Evolutionary conservation across 2,113 vertebrate species (phyloP).

Genomic region (Otolemur garnettii): DNA sequence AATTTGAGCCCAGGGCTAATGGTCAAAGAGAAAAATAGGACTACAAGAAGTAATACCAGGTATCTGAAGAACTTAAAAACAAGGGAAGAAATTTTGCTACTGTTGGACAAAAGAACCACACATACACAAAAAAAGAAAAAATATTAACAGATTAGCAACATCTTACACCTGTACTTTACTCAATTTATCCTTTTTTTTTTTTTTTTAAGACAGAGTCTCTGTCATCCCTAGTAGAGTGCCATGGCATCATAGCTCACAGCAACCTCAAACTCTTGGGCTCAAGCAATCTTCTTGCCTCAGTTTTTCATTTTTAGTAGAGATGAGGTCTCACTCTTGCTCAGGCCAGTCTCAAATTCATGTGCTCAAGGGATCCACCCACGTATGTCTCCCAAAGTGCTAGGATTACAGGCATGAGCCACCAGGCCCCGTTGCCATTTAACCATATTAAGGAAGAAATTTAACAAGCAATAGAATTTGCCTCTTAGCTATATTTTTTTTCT

Average conservation of each 20-base stretch:
- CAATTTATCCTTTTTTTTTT: background rate
- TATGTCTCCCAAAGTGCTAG: no score
- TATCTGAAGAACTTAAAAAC: conserved; percentile 76
- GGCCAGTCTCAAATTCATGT: no score
- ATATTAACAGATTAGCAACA: background rate
- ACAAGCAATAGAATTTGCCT: background rate
- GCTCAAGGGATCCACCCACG: no score
- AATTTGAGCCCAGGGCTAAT: conserved; percentile 63
- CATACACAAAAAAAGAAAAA: background rate
- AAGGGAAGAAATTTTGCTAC: conserved; percentile 75
- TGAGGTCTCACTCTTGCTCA: no score
- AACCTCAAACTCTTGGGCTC: no score
- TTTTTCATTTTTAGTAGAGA: no score
- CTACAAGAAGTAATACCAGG: conserved; percentile 80
- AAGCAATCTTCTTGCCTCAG: no score
- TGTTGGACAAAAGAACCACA: background rate
- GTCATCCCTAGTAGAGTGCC: no score
- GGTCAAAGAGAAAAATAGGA: conserved; percentile 64
- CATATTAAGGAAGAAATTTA: background rate
- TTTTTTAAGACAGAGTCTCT: no score
- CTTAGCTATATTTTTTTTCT: background rate
- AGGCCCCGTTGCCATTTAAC: background rate
- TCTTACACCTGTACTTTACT: background rate
- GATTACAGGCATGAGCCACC: no score
- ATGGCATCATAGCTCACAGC: no score